phyloP scores from a whole-genome alignment of 1,140 invertebrate species.

The Drosophila watanabei region DNA sequence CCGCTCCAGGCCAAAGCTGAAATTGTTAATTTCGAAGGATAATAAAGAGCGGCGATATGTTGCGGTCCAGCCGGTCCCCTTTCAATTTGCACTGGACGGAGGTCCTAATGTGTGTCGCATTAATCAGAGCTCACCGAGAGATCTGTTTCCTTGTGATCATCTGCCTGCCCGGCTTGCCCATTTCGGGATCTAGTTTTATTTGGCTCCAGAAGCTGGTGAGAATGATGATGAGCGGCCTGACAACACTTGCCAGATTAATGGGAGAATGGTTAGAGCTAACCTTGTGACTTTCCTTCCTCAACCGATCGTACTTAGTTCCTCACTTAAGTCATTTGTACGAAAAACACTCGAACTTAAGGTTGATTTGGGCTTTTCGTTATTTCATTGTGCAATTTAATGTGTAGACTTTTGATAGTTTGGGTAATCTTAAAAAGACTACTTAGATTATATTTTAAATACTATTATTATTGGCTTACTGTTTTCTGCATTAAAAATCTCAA shows the following conservation, averaged over 20 bases:
- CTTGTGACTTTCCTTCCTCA: not conserved
- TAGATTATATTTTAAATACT: not conserved
- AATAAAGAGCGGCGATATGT: slow-evolving; percentile 72
- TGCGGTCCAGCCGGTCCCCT: slow-evolving; percentile 37
- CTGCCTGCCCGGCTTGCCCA: not conserved
- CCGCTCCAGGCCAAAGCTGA: slow-evolving; percentile 20
- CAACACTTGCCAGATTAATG: slow-evolving; percentile 47
- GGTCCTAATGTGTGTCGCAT: slow-evolving; percentile 65
- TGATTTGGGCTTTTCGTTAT: not conserved
- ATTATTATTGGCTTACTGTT: no score
- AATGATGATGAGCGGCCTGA: slow-evolving; percentile 46
- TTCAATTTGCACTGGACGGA: slow-evolving; percentile 58
- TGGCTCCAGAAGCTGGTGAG: slow-evolving; percentile 24
- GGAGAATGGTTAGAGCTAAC: not conserved
- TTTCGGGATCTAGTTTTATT: not conserved
- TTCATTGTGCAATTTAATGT: not conserved
- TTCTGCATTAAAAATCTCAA: no score
- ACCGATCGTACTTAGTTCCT: slow-evolving; percentile 34
- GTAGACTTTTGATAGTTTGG: not conserved
- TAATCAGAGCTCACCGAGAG: slow-evolving; percentile 41
- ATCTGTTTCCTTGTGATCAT: slow-evolving; percentile 1
- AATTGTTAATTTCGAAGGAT: slow-evolving; percentile 74
- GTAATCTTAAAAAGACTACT: no score
- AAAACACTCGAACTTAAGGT: not conserved
- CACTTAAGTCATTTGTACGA: slow-evolving; percentile 64